phyloP scores from a whole-genome alignment of 2,113 vertebrate genomes.

The Ranitomeya variabilis region DNA sequence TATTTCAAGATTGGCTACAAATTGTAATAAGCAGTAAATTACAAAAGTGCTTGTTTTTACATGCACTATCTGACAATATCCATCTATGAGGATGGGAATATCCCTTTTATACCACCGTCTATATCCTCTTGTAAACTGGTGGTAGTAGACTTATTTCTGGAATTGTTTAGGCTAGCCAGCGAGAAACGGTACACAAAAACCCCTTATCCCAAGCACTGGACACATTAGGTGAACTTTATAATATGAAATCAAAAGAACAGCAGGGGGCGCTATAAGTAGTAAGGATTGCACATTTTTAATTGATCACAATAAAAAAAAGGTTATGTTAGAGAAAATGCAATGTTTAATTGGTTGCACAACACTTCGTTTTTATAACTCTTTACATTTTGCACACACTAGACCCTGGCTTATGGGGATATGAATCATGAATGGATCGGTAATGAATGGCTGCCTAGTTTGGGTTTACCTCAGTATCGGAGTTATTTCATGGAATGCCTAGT shows the following conservation, averaged over 20 bases:
- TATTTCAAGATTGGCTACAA: no score
- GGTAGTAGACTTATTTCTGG: no score
- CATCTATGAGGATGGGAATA: no score
- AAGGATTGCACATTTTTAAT: not conserved
- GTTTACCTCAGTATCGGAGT: constrained; percentile 97
- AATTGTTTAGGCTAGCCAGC: not conserved
- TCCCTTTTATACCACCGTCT: not conserved
- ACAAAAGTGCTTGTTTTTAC: no score
- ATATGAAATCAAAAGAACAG: no score
- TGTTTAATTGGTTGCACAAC: not conserved
- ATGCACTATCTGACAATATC: no score
- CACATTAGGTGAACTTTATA: not conserved
- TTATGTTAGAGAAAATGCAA: not conserved
- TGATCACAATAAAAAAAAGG: not conserved
- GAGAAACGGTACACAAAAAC: not conserved
- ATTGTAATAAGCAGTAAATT: no score
- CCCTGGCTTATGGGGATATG: constrained; percentile 97
- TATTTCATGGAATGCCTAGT: constrained; percentile 99
- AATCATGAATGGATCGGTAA: constrained; percentile 99
- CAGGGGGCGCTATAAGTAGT: not conserved
- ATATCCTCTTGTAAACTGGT: not conserved
- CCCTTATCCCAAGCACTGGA: not conserved
- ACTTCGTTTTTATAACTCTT: not conserved
- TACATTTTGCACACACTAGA: constrained; percentile 70
- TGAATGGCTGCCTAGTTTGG: constrained; percentile 97